phyloP scores from a whole-genome alignment of 2,888 invertebrate genomes.

The Nephrocerus scutellatus region DNA sequence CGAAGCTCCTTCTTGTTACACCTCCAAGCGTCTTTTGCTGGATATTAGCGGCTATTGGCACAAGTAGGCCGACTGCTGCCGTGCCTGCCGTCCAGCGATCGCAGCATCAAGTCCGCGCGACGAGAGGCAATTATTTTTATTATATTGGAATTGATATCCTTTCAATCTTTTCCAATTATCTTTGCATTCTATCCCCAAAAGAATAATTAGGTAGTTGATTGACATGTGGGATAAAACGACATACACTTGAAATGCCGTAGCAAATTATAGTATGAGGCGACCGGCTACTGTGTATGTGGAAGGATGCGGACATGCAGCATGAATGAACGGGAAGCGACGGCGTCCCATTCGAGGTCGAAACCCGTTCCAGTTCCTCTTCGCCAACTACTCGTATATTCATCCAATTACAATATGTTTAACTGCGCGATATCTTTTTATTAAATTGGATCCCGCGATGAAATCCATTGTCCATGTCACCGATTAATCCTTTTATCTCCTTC shows the following conservation, averaged over 20 bases:
- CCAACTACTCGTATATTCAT: conserved; percentile 17
- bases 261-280: conserved; percentile 40
- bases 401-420: conserved; percentile 47
- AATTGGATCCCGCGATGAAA: conserved; percentile 27
- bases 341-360: too few relatives aligned
- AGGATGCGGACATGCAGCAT: conserved; percentile 11
- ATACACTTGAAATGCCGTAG: conserved; percentile 48
- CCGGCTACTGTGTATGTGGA: conserved; percentile 35
- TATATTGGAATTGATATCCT: conserved; percentile 43
- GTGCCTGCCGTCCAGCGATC: too few relatives aligned
- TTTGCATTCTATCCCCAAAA: conserved; percentile 43
- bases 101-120: too few relatives aligned
- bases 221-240: conserved; percentile 48
- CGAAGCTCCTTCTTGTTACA: too few relatives aligned
- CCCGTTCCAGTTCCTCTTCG: conserved; percentile 28
- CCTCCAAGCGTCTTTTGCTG: too few relatives aligned
- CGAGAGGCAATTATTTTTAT: conserved; percentile 34
- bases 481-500: conserved; percentile 44
- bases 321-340: too few relatives aligned
- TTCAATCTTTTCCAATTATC: conserved; percentile 41
- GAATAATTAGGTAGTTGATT: conserved; percentile 48
- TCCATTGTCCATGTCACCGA: conserved; percentile 44
- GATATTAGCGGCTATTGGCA: too few relatives aligned
- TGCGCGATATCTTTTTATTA: conserved; percentile 35
- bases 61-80: too few relatives aligned